phyloP scores from a whole-genome alignment of 2,113 vertebrate species.

The Corvus hawaiiensis region DNA sequence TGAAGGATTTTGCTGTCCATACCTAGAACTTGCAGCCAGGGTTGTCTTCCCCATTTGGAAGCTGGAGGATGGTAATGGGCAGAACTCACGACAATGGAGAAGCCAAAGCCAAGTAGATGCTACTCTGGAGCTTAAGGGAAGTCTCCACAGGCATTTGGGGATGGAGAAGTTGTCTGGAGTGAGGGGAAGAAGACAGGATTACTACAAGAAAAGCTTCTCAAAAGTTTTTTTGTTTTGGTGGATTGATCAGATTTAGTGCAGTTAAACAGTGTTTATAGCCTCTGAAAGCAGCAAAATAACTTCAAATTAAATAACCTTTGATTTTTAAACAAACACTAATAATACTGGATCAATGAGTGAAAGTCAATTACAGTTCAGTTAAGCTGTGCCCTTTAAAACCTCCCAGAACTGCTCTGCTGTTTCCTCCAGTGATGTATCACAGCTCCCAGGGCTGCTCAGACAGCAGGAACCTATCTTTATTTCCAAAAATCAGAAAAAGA shows the following conservation, averaged over 20 bases:
- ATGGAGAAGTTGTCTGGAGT: background rate
- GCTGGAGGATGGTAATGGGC: background rate
- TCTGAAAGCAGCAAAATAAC: background rate
- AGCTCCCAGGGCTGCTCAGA: background rate
- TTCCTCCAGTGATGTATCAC: background rate
- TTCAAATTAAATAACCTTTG: conserved; percentile 12
- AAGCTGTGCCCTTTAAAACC: conserved; percentile 20
- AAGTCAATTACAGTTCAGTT: conserved; percentile 38
- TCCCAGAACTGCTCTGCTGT: background rate
- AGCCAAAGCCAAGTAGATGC: background rate
- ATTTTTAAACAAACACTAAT: conserved; percentile 24
- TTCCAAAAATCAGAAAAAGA: background rate
- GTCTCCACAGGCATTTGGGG: background rate
- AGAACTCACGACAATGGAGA: rapidly evolving
- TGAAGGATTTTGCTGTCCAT: background rate
- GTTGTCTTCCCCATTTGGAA: background rate
- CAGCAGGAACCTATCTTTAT: background rate
- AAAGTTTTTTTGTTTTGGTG: background rate
- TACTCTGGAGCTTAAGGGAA: background rate
- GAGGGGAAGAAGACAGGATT: background rate
- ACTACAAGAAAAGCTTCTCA: background rate
- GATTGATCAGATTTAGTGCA: background rate
- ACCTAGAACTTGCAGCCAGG: background rate
- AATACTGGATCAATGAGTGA: conserved; percentile 3
- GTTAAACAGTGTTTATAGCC: background rate